These are phyloP conservation scores for Aphyosemion australe DNA, from an alignment of 2,113 vertebrate genomes.

Conservation along the genomic window DNA sequence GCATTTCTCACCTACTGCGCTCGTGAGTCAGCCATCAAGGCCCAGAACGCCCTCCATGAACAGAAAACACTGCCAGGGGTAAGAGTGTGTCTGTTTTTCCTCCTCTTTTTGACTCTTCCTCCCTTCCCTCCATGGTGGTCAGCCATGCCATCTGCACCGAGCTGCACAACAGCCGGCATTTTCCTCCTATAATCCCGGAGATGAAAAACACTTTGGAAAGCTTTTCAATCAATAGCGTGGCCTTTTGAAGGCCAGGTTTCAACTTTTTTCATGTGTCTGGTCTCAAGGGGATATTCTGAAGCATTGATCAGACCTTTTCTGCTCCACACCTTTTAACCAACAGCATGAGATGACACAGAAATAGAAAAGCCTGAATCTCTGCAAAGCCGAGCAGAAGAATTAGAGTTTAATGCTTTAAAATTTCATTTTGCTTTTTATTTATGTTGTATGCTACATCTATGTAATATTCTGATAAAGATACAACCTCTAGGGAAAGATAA, in stretches of 20 bases:
- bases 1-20: conserved; percentile 98
- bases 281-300: conserved; percentile 59
- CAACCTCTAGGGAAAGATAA: neutral
- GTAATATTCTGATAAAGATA: conserved; percentile 4
- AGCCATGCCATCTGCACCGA: conserved; percentile 61
- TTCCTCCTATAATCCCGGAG: conserved; percentile 46
- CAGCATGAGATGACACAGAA: conserved; percentile 53
- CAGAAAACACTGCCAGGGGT: conserved; percentile 99
- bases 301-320: conserved; percentile 74
- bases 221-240: conserved; percentile 75
- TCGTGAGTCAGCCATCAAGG: conserved; percentile 97
- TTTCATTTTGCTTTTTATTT: neutral
- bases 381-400: conserved; percentile 17
- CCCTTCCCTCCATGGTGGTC: conserved; percentile 49
- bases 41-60: conserved; percentile 96
- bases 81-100: conserved; percentile 70
- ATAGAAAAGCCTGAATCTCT: conserved; percentile 46
- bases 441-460: neutral
- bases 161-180: conserved; percentile 52
- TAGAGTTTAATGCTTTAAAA: neutral
- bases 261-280: conserved; percentile 68
- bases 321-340: conserved; percentile 52
- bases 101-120: conserved; percentile 11
- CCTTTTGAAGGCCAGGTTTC: conserved; percentile 73
- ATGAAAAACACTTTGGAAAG: conserved; percentile 71